Percentiles rank a stretch among this genome's conserved stretches.
These are phyloP conservation scores for Pterocles orientalis DNA, from an alignment of 2,113 vertebrate genomes.

Conservation along the genomic window DNA sequence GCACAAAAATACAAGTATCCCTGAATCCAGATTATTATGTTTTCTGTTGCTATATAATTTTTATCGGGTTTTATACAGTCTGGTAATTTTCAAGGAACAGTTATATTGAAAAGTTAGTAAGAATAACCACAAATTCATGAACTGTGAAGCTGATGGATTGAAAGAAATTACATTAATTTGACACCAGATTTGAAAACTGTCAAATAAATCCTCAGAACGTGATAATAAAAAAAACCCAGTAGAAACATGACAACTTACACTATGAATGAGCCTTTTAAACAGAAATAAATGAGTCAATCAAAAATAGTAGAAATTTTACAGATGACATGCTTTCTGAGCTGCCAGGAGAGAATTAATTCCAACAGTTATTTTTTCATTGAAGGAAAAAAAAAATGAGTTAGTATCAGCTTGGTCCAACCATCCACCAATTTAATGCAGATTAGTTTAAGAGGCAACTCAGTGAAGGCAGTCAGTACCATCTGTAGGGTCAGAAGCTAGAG, in stretches of 20 bases:
- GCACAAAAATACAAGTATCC: background rate
- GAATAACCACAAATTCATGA: slow-evolving; percentile 57
- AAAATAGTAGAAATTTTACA: background rate
- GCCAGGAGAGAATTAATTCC: background rate
- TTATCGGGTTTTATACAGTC: slow-evolving; percentile 34
- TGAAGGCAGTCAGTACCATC: background rate
- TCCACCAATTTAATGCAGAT: background rate
- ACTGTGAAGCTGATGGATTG: slow-evolving; percentile 47
- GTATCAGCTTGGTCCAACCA: background rate
- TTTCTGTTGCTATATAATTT: slow-evolving; percentile 20
- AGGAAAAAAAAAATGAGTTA: background rate
- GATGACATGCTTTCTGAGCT: background rate
- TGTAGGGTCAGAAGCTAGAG: background rate
- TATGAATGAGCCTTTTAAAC: slow-evolving; percentile 15
- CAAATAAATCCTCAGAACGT: slow-evolving; percentile 50
- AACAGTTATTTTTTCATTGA: background rate
- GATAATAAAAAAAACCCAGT: slow-evolving; percentile 38
- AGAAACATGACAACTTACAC: slow-evolving; percentile 29
- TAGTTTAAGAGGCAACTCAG: background rate
- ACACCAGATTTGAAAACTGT: slow-evolving; percentile 49
- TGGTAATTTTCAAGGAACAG: slow-evolving; percentile 54
- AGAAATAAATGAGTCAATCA: background rate
- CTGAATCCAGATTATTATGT: background rate
- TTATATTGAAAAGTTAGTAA: slow-evolving; percentile 52
- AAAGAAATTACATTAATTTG: slow-evolving; percentile 71